These are phyloP conservation scores for Bothrops alternatus DNA, from an alignment of 2,797 vertebrate species.

Conservation along the genomic window DNA sequence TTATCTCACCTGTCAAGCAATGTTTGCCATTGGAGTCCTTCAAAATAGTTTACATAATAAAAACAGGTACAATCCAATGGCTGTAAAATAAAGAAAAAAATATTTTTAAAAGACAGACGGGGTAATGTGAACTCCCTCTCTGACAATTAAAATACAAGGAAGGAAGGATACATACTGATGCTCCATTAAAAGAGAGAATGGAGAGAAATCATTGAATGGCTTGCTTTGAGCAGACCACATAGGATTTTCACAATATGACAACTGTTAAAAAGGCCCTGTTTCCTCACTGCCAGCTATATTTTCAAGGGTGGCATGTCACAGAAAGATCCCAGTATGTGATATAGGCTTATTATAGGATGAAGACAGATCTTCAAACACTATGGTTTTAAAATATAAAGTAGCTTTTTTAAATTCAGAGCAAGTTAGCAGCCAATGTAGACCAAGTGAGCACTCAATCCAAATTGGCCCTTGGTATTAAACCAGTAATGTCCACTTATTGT, in stretches of 20 bases:
- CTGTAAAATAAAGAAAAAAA: neutral
- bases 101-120: neutral
- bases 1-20: neutral
- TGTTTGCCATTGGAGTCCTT: neutral
- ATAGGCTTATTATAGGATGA: neutral
- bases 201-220: neutral
- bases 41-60: neutral
- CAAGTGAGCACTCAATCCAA: neutral
- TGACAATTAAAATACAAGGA: neutral
- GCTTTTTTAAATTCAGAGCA: neutral
- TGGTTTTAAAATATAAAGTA: neutral
- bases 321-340: neutral
- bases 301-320: neutral
- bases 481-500: neutral
- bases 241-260: too few relatives aligned
- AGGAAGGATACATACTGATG: neutral
- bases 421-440: neutral
- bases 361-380: neutral
- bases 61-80: neutral
- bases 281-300: neutral
- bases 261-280: neutral
- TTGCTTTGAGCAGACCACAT: too few relatives aligned
- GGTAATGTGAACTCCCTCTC: neutral
- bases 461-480: neutral
- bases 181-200: neutral